Base-by-base conservation (phyloP, 2,888 invertebrate genomes). In the Parnassius apollo region DNA sequence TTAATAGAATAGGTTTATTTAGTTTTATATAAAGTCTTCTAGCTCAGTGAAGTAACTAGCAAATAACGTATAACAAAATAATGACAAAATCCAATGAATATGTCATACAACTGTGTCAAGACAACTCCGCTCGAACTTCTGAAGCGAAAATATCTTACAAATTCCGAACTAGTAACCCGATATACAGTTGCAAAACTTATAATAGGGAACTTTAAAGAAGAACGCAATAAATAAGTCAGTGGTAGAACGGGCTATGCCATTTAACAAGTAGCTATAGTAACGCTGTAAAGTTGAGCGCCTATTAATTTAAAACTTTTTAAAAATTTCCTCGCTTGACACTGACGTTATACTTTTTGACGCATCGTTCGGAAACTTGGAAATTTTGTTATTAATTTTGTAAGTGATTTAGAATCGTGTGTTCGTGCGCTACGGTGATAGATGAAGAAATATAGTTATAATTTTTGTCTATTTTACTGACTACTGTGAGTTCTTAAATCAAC, bases 131-230 rank as follows among this genome's bases (percentile, higher is more conserved):
- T 25, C 25, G 4, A 25, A 25, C 25, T 2, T 25, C 25, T 3
- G 2, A 25, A 25, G 25, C 25, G 25, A 25, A 25, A 25, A 25
- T 25, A 25, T 25, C 25, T 25, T 25, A 25, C 3, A 25, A 25
- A 25, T 25, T 25, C 25, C 7, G 4, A 25, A 25, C 25, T 25
- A 25, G 25, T 25, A 25, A 25, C 25, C 7, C 4, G 25, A n/a
- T n/a, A 25, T 25, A 25, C 25, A 2, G 25, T 25, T 25, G 4
- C 25, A 25, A 25, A 25, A 25, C 74, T 81, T 80, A 80, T 80
- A 80, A 80, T 79, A 76, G 78, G 71, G 73, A 73, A 75, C 76
- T 79, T 78, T 78, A 59, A 65, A 67, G 64, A 67, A 66, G 65
- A 64, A 56, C 63, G 63, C 68, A 67, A 67, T 69, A 69, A 68